Base-by-base conservation (phyloP, 2,797 vertebrate species). In the Columba guinea region DNA sequence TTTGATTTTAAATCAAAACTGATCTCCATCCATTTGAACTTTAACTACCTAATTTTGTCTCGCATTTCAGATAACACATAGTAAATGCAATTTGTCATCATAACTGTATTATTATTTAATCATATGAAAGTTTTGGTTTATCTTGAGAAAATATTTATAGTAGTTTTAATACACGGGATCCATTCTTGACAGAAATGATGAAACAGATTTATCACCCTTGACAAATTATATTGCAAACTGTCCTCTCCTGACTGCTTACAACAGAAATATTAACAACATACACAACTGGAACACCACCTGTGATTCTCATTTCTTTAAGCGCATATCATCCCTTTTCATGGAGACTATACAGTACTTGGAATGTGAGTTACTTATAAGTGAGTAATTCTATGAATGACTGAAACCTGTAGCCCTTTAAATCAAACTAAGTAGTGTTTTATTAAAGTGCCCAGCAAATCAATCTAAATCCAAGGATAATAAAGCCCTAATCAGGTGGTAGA, bases 401-500 rank as follows among this genome's bases (percentile, higher is more conserved):
- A 98, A 99, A 99, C 99, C 99, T 99, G 99, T 99, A 98, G 98
- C 97, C 98, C 98, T 98, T 98, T 99, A 99, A 99, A 99, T 99
- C 98, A 98, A 98, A 98, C 98, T 98, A 99, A 99, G 98, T 98
- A 99, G 98, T 98, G 98, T 98, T 99, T 99, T 99, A 99, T 99
- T 99, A 99, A 98, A 98, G 98, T 98, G 98, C 98, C 98, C 98
- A 96, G 98, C 98, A 99, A 99, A 99, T 99, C 99, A 99, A 99
- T 99, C 99, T 99, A 99, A 99, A 99, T 99, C 99, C 99, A 98
- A 98, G 98, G 98, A 99, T 99, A 99, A 99, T 99, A 99, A 99
- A 98, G 98, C 98, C 98, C 98, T 99, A 99, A 99, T 99, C 99
- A 99, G 99, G 99, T 99, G 98, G 98, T 98, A 98, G 98, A 98